Conservation (phyloP, 2,888 invertebrate genomes). For the Athetis lepigone region DNA sequence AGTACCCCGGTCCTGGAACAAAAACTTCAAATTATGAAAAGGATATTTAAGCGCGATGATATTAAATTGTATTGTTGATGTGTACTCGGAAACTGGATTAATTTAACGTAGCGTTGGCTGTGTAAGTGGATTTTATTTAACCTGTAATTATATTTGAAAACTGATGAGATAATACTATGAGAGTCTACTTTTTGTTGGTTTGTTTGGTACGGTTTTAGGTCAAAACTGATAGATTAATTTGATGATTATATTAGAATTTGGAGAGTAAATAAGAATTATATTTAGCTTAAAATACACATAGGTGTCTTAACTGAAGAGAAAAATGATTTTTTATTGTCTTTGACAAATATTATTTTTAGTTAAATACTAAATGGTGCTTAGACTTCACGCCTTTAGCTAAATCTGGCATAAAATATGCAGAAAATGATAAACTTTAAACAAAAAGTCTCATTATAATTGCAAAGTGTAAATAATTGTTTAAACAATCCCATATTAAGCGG, state of each 20-base stretch:
- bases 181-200: no score
- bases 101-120: slow-evolving; percentile 20
- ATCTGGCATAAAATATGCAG: slow-evolving; percentile 22
- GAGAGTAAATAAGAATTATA: no score
- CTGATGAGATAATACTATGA: no score
- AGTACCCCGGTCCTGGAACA: slow-evolving; percentile 51
- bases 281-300: not conserved
- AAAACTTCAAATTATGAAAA: slow-evolving; percentile 58
- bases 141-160: not conserved
- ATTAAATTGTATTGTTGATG: slow-evolving; percentile 53
- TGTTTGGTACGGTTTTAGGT: no score
- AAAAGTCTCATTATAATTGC: slow-evolving; percentile 45
- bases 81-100: slow-evolving; percentile 33
- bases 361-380: slow-evolving; percentile 12
- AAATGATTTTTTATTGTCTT: not conserved
- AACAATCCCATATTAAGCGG: slow-evolving; percentile 11
- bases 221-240: no score
- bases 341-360: not conserved
- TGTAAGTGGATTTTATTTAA: slow-evolving; percentile 12
- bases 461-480: slow-evolving; percentile 37
- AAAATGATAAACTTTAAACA: slow-evolving; percentile 26
- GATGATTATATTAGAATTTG: no score
- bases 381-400: slow-evolving; percentile 19
- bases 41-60: slow-evolving; percentile 54
- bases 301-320: not conserved